Percentiles rank a stretch among this genome's conserved stretches.
Conservation (phyloP, 1,140 invertebrate genomes). For the Sinonovacula constricta region DNA sequence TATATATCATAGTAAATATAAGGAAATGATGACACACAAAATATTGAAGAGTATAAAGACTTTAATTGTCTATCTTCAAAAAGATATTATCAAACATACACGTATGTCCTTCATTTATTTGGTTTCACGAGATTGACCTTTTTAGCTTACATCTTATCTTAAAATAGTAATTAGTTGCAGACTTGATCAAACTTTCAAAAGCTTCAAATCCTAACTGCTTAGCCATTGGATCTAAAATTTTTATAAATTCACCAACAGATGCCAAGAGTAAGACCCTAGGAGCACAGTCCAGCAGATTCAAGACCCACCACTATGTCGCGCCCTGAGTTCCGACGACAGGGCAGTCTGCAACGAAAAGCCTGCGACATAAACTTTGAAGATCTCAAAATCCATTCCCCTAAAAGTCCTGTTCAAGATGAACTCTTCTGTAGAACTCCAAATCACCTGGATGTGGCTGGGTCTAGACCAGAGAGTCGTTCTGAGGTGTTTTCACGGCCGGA, state of each 20-base stretch:
- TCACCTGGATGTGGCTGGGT: not conserved
- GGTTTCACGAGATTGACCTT: too few relatives aligned
- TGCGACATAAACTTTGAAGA: constrained; percentile 48
- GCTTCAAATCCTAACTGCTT: too few relatives aligned
- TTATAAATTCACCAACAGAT: not conserved
- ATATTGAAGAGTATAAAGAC: too few relatives aligned
- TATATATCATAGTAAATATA: too few relatives aligned
- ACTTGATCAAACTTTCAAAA: too few relatives aligned
- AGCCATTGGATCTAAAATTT: too few relatives aligned
- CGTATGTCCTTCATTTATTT: not conserved
- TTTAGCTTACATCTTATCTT: too few relatives aligned
- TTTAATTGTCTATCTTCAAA: too few relatives aligned
- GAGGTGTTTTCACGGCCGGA: constrained; percentile 8
- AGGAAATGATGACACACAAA: too few relatives aligned
- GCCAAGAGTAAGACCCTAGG: not conserved
- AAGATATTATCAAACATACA: not conserved
- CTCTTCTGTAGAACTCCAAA: constrained; percentile 4
- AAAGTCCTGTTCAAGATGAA: constrained; percentile 16
- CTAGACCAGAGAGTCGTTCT: constrained; percentile 20
- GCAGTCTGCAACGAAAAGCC: constrained; percentile 43
- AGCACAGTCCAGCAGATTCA: constrained; percentile 16
- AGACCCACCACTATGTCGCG: constrained; percentile 46
- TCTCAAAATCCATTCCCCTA: constrained; percentile 20
- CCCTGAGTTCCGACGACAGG: constrained; percentile 45
- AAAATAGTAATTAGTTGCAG: too few relatives aligned